Evolutionary conservation across 2,888 invertebrate species (phyloP), one percentile per base, ranked within the genome.

Genomic region (Perizoma flavofasciatum): DNA sequence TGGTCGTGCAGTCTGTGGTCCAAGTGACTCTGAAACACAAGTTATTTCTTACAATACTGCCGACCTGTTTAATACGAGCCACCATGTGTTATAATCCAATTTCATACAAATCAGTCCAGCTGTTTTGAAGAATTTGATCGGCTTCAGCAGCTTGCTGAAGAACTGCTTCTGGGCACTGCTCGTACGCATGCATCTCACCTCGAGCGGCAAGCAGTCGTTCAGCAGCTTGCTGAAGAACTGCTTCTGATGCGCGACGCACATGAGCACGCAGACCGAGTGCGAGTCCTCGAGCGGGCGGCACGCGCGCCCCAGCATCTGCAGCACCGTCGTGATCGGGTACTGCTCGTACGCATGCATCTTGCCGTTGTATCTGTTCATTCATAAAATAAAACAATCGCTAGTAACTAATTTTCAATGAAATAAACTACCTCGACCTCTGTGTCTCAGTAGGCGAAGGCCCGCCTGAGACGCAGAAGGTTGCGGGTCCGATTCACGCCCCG

Each of bases 151-250:
- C 85, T 99, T 99, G 81, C 98, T 98, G 92, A 98, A 99, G 94
- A 98, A 99, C 73, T 99, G 98, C 89, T 99, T 99, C 88, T 99
- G 99, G 99, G 92, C 0, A 99, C 88, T 99, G 99, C 88, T 99
- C 99, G 89, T 99, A 99, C 0, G 96, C 95, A 78, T 96, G 96
- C 4, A 86, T 75, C 76, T 77, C 67, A 94, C 95, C 93, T 99
- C 99, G 0, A 99, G 96, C 0, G 99, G 99, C 58, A 99, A 86
- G 0, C 99, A 98, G 83, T 99, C 99, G 82, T 98, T 98, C 51
- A 99, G 93, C 84, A 99, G 97, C 85, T 99, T 99, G 81, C 98
- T 98, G 92, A 98, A 99, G 94, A 98, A 99, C 73, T 99, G 98
- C 89, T 99, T 99, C 88, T 99, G 99, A 7, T 98, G 98, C 56